A percentile compares a stretch with the other conserved stretches of the same genome.
phyloP scores from a whole-genome alignment of 1,140 invertebrate genomes.

The Drosophila tristis region DNA sequence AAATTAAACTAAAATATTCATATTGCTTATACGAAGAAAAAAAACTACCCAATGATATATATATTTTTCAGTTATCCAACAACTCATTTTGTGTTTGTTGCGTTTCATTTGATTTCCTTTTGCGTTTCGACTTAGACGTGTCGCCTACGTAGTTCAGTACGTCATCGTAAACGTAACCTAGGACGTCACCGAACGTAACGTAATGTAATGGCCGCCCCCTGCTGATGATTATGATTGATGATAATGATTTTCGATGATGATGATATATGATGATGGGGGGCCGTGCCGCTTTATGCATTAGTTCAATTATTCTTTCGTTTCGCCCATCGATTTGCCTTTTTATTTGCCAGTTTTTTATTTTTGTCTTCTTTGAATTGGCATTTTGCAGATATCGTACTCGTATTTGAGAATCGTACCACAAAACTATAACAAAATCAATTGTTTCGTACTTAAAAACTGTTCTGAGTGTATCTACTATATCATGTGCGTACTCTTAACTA shows the following conservation, averaged over 20 bases:
- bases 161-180: conserved; percentile 32
- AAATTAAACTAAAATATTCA: conserved; percentile 66
- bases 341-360: conserved; percentile 40
- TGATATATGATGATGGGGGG: conserved; percentile 6
- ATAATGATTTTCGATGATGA: neutral
- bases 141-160: conserved; percentile 49
- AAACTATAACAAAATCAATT: conserved; percentile 47
- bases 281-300: conserved; percentile 36
- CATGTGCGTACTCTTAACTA: conserved; percentile 73
- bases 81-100: conserved; percentile 65
- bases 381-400: conserved; percentile 65
- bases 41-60: conserved; percentile 39
- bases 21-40: conserved; percentile 58
- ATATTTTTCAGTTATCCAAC: conserved; percentile 60
- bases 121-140: conserved; percentile 49
- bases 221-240: conserved; percentile 12
- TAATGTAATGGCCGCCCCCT: conserved; percentile 15
- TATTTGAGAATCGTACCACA: conserved; percentile 64
- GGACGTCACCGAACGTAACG: conserved; percentile 29
- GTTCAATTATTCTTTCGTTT: conserved; percentile 46
- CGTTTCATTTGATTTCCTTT: conserved; percentile 45
- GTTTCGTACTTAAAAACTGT: conserved; percentile 71
- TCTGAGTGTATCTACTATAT: conserved; percentile 74
- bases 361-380: conserved; percentile 67
- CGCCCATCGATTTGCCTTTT: conserved; percentile 56